A percentile compares a stretch with the other conserved stretches of the same genome.
Conservation (phyloP, 2,113 vertebrate species). For the Neodon shergylaensis region DNA sequence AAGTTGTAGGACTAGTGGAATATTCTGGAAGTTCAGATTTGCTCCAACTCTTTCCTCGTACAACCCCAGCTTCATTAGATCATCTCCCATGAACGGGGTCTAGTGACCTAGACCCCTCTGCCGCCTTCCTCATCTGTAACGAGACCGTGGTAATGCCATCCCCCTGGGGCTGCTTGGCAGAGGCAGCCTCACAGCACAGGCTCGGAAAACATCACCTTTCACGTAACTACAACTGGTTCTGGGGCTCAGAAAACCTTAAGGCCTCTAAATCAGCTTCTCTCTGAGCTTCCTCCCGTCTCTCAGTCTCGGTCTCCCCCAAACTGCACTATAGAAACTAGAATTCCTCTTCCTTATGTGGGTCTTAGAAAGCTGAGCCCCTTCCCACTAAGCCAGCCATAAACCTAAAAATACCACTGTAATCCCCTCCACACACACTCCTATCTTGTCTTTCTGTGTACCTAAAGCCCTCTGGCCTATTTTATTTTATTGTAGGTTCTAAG, state of each 20-base stretch:
- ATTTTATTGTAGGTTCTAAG: not conserved
- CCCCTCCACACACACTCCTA: not conserved
- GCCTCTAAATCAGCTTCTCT: not conserved
- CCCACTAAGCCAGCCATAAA: not conserved
- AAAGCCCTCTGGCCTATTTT: not conserved
- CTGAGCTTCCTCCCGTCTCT: not conserved
- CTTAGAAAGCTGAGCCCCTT: not conserved
- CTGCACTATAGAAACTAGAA: not conserved
- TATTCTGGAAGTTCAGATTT: not conserved
- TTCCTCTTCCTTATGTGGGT: not conserved
- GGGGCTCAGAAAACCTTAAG: not conserved
- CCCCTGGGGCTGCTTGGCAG: accelerated
- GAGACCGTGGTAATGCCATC: accelerated
- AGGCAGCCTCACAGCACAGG: not conserved
- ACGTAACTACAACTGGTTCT: not conserved
- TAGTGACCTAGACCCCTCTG: not conserved
- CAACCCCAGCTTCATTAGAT: not conserved
- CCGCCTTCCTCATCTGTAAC: not conserved
- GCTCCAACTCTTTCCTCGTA: not conserved
- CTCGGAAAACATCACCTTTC: not conserved
- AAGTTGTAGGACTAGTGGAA: not conserved
- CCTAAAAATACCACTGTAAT: not conserved
- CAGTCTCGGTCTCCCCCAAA: not conserved
- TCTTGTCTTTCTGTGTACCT: not conserved
- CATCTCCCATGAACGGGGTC: accelerated